Conservation (phyloP, 1,140 invertebrate species). For the Eufriesea mexicana region DNA sequence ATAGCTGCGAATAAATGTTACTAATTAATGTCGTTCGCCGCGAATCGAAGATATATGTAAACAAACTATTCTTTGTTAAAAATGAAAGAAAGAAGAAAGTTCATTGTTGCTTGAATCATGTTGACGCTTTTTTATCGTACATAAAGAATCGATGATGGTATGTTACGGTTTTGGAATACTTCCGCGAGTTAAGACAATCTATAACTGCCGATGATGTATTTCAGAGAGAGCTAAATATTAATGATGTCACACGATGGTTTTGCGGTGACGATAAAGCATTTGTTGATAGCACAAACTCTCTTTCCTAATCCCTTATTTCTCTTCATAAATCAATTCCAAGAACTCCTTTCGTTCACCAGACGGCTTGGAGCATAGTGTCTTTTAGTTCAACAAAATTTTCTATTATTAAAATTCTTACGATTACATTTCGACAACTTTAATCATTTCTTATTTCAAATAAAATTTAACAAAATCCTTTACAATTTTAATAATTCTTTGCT, state of each 20-base stretch:
- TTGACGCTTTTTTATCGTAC: neutral
- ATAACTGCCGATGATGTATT: conserved; percentile 41
- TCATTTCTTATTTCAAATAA: conserved; percentile 2
- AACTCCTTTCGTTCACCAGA: conserved; percentile 32
- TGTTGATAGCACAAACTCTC: conserved; percentile 34
- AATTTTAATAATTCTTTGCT: neutral
- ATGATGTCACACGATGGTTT: conserved; percentile 52
- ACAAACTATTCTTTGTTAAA: conserved; percentile 54
- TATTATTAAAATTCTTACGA: neutral
- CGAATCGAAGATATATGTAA: conserved; percentile 53
- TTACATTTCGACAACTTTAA: neutral
- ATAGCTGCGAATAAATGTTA: conserved; percentile 60
- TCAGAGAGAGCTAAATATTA: neutral
- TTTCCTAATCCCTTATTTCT: conserved; percentile 30
- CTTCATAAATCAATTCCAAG: conserved; percentile 12
- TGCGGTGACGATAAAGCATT: conserved; percentile 54
- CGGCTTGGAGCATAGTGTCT: conserved; percentile 13
- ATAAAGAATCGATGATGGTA: neutral
- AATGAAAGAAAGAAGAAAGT: neutral
- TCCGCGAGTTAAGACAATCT: conserved; percentile 9
- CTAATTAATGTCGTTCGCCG: conserved; percentile 67
- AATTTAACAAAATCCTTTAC: neutral
- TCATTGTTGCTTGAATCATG: neutral
- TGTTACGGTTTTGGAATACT: neutral
- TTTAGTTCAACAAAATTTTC: neutral